Evolutionary conservation across 2,888 invertebrate species (phyloP), one percentile per base, ranked within the genome.

Genomic region (Nephrotoma appendiculata): DNA sequence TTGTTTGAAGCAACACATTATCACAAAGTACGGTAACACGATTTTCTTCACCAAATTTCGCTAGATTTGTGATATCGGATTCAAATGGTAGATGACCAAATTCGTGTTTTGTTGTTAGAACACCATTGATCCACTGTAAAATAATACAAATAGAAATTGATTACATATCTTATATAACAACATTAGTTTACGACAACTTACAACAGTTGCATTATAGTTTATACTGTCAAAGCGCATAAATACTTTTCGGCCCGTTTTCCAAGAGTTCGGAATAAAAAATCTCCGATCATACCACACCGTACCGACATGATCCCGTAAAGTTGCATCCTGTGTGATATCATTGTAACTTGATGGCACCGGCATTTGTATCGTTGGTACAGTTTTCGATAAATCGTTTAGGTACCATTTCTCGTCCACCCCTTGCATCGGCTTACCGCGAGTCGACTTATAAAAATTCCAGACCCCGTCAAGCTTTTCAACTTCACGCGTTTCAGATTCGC

Each of bases 81-180:
- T 97, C 96, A 91, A 99, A 99, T 0, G 99, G 99, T 86, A 99
- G 92, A 92, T 99, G 99, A 0, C 99, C 99, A 83, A 99, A 97
- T 90, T 96, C 96, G 90, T 99, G 99, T 88, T 94, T 95, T 89
- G 95, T 94, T 19, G 95, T 95, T 87, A 95, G 91, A 87, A 95
- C 92, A 0, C 97, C 97, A 91, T 99, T 99, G 12, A 99, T 91
- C 95, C 97, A 99, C 98, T 98, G 91, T 92, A 88, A 88, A 57
- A 87, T 87, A 42, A 87, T 85, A 86, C 15, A 52, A 86, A 86
- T 9, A 71, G 9, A 9, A 9, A 15, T 83, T 83, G 11, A 9
- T 15, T 9, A 15, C 1, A 9, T 83, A 83, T 83, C 41, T 48
- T 48, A 2, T 12, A 48, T 11, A 12, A 11, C 48, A 48, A 48